Percentiles rank a stretch among this genome's conserved stretches.
These are phyloP conservation scores for Hycleus phaleratus DNA, from an alignment of 1,140 invertebrate genomes.

Conservation along the genomic window DNA sequence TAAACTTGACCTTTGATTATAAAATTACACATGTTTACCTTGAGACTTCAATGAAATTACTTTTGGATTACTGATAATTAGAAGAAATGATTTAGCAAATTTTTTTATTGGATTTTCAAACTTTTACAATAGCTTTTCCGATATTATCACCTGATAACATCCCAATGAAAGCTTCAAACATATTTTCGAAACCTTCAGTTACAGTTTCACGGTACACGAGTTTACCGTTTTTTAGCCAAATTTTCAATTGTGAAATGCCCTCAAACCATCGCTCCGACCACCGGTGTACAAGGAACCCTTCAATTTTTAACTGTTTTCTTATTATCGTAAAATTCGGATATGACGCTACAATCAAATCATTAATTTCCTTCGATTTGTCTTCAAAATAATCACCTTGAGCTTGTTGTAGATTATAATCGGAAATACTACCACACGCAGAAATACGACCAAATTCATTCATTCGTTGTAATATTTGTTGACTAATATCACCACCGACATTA, in stretches of 20 bases:
- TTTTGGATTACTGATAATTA: background rate
- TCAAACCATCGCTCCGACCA: constrained; percentile 47
- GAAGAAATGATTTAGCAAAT: background rate
- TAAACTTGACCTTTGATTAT: background rate
- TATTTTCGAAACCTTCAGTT: constrained; percentile 57
- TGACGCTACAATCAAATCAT: constrained; percentile 36
- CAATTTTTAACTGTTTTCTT: constrained; percentile 50
- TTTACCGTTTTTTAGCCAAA: constrained; percentile 52
- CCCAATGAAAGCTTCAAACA: constrained; percentile 53
- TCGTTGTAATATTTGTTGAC: constrained; percentile 48
- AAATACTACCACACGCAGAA: constrained; percentile 57
- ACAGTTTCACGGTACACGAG: constrained; percentile 54
- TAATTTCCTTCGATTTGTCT: background rate
- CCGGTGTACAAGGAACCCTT: constrained; percentile 55
- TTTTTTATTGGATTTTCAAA: constrained; percentile 5
- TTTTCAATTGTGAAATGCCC: constrained; percentile 48
- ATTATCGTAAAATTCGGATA: constrained; percentile 37
- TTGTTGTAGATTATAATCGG: constrained; percentile 44
- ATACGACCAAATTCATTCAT: constrained; percentile 57
- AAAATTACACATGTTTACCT: background rate
- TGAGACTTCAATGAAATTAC: too few relatives aligned
- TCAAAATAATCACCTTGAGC: constrained; percentile 31
- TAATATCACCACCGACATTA: constrained; percentile 63
- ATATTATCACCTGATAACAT: constrained; percentile 54
- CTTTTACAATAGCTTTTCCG: constrained; percentile 54